Base-by-base conservation (phyloP, 2,888 invertebrate genomes). In the Stegana nigrithorax region DNA sequence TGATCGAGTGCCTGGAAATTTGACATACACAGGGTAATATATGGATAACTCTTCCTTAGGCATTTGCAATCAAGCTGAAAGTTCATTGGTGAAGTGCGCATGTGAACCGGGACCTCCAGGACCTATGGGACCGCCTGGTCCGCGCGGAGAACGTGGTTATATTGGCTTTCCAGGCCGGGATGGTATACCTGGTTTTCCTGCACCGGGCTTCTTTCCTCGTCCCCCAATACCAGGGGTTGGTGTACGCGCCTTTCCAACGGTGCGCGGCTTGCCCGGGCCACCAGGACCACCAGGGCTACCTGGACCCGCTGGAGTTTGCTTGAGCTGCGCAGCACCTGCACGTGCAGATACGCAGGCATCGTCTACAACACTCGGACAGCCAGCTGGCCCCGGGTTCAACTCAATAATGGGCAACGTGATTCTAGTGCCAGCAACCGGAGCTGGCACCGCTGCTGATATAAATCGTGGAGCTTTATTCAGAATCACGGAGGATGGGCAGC, bases 41-140 rank as follows among this genome's bases (percentile, higher is more conserved):
- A 5, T 17, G 5, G 6, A 29, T 57, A 1, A 23, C 19, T 26
- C 32, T 23, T 5, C 4, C 21, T 1, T 17, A 74, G 75, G 77
- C 4, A 4, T 75, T 17, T 67, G 29, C 27, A 39, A 57, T n/a
- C n/a, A n/a, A n/a, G 59, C 42, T 4, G 25, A 21, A 4, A 73
- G 67, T 2, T 71, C 78, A 0, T 53, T 79, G n/a, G 63, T 78
- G 39, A 79, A 75, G 29, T 79, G 78, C 56, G 69, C 62, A 12
- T 79, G 78, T 62, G 78, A 78, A 32, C 64, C 74, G 75, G 77
- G 78, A 5, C 62, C 79, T 0, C 39, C 39, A 6, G 77, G 77
- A 1, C 69, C 69, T 0, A 65, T 68, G 29, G 74, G 74, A n/a
- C 65, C 67, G 4, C 65, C 61, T 4, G 76, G 78, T 4, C 68